phyloP scores from a whole-genome alignment of 1,140 invertebrate genomes.

The Drosophila neocordata region DNA sequence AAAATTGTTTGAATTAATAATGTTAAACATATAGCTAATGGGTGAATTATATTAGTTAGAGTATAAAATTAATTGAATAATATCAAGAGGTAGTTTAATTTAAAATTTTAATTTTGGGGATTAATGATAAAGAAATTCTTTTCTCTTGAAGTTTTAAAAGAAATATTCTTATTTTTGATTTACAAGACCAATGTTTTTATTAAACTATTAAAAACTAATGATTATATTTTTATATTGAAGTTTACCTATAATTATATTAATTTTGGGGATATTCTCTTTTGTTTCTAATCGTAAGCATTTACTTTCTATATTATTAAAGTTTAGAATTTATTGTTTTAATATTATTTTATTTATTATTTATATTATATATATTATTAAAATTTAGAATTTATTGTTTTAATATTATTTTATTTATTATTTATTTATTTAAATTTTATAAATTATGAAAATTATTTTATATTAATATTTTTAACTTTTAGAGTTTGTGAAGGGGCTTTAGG shows the following conservation, averaged over 20 bases:
- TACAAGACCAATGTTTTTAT: constrained; percentile 86
- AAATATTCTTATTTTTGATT: constrained; percentile 84
- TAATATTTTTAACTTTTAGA: constrained; percentile 85
- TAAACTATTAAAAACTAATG: constrained; percentile 85
- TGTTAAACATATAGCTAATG: constrained; percentile 83
- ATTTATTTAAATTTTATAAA: constrained; percentile 83
- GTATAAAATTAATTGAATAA: constrained; percentile 79
- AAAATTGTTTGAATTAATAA: constrained; percentile 83
- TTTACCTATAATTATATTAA: constrained; percentile 82
- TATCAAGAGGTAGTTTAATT: constrained; percentile 84
- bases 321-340: no score
- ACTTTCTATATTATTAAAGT: constrained; percentile 83
- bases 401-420: constrained; percentile 83
- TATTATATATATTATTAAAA: no score
- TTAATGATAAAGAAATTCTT: constrained; percentile 84
- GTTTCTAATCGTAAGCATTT: constrained; percentile 84
- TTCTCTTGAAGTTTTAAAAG: constrained; percentile 85
- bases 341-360: no score
- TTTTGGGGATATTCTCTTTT: constrained; percentile 79
- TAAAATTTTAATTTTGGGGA: constrained; percentile 86
- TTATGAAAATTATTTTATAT: constrained; percentile 84
- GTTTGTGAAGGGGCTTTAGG: constrained; percentile 85
- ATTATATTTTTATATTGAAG: constrained; percentile 78
- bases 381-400: constrained; percentile 85
- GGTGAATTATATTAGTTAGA: constrained; percentile 83